Evolutionary conservation across 2,113 vertebrate species (phyloP).

Genomic region (Regulus satrapa): DNA sequence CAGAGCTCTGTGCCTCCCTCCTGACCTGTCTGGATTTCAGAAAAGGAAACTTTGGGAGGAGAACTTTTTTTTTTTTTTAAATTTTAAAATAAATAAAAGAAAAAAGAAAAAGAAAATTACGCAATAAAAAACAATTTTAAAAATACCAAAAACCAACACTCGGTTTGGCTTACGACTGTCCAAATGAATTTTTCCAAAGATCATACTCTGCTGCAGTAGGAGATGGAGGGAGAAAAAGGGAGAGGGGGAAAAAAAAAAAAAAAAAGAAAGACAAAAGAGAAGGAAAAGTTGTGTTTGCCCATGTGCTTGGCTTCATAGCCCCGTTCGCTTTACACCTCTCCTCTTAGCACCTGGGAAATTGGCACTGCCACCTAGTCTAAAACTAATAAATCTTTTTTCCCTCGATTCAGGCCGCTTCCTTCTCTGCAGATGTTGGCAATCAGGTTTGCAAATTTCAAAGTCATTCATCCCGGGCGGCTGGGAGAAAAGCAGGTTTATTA

Average conservation of each 20-base stretch:
- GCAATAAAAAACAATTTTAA: not conserved
- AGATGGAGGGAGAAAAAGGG: not conserved
- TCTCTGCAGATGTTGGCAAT: constrained; percentile 43
- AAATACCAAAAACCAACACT: not conserved
- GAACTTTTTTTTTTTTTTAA: too few species aligned
- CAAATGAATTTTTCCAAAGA: not conserved
- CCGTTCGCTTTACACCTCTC: constrained; percentile 38
- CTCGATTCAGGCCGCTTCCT: constrained; percentile 40
- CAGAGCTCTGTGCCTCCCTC: not conserved
- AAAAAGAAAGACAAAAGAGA: not conserved
- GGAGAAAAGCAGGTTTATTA: constrained; percentile 62
- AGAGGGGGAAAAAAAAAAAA: fast-evolving
- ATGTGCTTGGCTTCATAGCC: constrained; percentile 54
- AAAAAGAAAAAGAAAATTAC: not conserved
- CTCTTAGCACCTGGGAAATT: constrained; percentile 67
- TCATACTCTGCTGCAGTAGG: not conserved
- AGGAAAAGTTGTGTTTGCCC: constrained; percentile 34
- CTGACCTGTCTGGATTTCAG: not conserved
- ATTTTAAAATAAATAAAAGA: not conserved
- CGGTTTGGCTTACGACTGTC: not conserved
- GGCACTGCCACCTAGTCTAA: constrained; percentile 57
- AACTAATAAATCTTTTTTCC: constrained; percentile 66
- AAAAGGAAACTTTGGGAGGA: not conserved
- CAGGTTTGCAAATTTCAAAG: constrained; percentile 64
- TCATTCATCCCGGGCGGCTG: constrained; percentile 23